Base-by-base conservation (phyloP, 2,797 vertebrate species). In the Ptychadena robeensis region DNA sequence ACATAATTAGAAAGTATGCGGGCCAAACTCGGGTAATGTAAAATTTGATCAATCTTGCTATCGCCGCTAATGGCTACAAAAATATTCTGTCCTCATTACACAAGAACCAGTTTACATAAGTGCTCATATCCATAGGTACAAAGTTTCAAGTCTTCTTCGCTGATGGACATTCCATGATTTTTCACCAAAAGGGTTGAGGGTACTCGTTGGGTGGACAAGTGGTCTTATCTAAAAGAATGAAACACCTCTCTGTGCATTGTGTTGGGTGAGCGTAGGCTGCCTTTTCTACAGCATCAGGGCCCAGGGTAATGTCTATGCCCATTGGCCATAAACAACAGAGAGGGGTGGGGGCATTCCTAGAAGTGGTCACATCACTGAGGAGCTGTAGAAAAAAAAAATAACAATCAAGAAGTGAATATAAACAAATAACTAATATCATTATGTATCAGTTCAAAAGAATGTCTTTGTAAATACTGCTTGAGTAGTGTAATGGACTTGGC, bases 361-460 rank as follows among this genome's bases (percentile, higher is more conserved):
- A 35, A 1, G 30, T 38, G 59, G 32, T 48, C 64, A 73, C 27
- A 32, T 83, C 76, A 84, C 9, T 80, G 76, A 12, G 69, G 48
- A 61, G 76, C 64, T 74, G 68, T 34, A 69, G 34, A n/a, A 57
- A 61, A 59, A 69, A 3, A 38, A 59, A 59, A 31, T 18, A 15
- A 53, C 18, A 1, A 5, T 12, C 40, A 44, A 35, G 34, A 35
- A 35, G 3, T 3, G 34, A 35, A 35, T 3, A n/a, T n/a, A n/a
- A n/a, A n/a, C n/a, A n/a, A n/a, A n/a, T n/a, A n/a, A n/a, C n/a
- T n/a, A n/a, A n/a, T n/a, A n/a, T n/a, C n/a, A n/a, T n/a, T n/a
- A n/a, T n/a, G n/a, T n/a, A n/a, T n/a, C n/a, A n/a, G n/a, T n/a
- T n/a, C n/a, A n/a, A n/a, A n/a, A n/a, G n/a, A n/a, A n/a, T n/a